These are phyloP conservation scores for Zaprionus lineosus DNA, from an alignment of 2,888 invertebrate species.

Conservation along the genomic window DNA sequence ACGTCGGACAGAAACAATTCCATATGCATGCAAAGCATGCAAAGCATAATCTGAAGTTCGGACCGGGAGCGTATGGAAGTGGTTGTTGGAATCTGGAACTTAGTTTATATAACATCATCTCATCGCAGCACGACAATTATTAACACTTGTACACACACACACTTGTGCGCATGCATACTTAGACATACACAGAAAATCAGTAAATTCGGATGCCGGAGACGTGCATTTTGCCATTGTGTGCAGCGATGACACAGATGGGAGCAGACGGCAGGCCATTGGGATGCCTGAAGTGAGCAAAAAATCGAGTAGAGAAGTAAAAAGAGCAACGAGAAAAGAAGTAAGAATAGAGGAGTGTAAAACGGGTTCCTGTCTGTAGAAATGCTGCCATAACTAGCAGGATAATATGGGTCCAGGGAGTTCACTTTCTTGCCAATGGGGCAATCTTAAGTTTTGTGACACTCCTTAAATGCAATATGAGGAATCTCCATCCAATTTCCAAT, in stretches of 20 bases:
- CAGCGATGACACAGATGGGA: constrained; percentile 29
- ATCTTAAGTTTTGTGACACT: constrained; percentile 29
- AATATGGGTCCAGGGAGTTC: constrained; percentile 37
- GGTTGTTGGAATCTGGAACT: constrained; percentile 16
- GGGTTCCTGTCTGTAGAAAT: too few species aligned
- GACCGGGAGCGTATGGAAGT: constrained; percentile 32
- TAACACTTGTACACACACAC: constrained; percentile 54
- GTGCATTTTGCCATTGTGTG: constrained; percentile 42
- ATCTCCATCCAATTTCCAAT: too few species aligned
- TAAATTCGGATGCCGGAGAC: constrained; percentile 24
- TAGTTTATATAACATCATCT: constrained; percentile 52
- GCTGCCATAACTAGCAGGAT: too few species aligned
- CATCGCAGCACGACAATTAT: constrained; percentile 73
- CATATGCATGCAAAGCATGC: constrained; percentile 57
- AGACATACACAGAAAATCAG: constrained; percentile 8
- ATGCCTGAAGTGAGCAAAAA: too few species aligned
- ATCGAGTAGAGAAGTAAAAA: too few species aligned
- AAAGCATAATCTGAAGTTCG: constrained; percentile 35
- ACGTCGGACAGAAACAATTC: constrained; percentile 44
- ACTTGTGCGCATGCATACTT: constrained; percentile 4
- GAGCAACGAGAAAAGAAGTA: too few species aligned
- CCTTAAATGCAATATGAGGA: constrained; percentile 16
- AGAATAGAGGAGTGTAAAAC: too few species aligned
- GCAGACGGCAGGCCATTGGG: neutral
- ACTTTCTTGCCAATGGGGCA: neutral